These are phyloP conservation scores for Sinocyclocheilus rhinocerous DNA, from an alignment of 2,113 vertebrate species.

Conservation along the genomic window DNA sequence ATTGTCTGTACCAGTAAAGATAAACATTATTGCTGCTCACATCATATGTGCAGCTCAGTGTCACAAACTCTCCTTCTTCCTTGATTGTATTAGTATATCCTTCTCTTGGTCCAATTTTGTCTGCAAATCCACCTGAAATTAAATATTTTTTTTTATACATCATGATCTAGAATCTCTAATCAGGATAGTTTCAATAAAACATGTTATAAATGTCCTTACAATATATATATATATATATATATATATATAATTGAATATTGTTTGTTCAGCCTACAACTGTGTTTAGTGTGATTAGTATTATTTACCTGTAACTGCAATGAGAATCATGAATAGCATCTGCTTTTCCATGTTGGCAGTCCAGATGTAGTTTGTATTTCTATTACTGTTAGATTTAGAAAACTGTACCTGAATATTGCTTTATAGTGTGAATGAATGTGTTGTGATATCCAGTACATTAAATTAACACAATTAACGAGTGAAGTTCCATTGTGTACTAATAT, in stretches of 20 bases:
- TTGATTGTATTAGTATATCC: too few relatives aligned
- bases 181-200: neutral
- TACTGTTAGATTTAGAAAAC: neutral
- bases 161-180: neutral
- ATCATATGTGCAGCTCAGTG: conserved; percentile 15
- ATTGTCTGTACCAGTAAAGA: conserved; percentile 22
- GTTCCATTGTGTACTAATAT: neutral
- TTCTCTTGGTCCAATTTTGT: too few relatives aligned
- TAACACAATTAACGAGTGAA: neutral
- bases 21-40: neutral
- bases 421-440: neutral
- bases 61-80: neutral
- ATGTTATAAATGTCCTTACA: neutral
- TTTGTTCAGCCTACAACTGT: neutral
- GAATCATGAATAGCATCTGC: neutral
- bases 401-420: neutral
- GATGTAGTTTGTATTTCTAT: neutral
- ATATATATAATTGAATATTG: too few relatives aligned
- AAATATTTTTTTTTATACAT: neutral
- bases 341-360: neutral
- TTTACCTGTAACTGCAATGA: conserved; percentile 1
- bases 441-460: neutral
- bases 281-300: neutral
- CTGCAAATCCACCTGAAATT: too few relatives aligned
- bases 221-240: too few relatives aligned